phyloP scores from a whole-genome alignment of 2,888 invertebrate species.

The Caenorhabditis auriculariae region DNA sequence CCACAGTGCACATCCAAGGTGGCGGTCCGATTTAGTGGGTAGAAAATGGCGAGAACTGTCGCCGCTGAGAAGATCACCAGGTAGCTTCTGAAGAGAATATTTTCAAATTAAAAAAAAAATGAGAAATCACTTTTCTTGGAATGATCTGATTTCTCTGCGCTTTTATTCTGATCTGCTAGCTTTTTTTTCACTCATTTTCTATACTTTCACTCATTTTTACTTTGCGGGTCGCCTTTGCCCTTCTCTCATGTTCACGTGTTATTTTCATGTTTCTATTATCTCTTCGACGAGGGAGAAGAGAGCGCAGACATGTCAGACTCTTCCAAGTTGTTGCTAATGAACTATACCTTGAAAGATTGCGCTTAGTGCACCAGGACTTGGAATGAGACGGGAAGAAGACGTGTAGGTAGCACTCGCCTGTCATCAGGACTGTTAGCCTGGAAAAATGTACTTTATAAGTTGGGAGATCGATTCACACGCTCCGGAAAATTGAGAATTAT shows the following conservation, averaged over 20 bases:
- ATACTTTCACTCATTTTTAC: too few species aligned
- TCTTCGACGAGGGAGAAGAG: too few species aligned
- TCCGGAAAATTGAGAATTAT: neutral
- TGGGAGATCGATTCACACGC: neutral
- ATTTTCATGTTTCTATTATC: neutral
- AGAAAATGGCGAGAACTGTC: conserved; percentile 46
- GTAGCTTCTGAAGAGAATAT: conserved; percentile 19
- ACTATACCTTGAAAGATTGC: conserved; percentile 40
- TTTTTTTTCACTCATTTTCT: too few species aligned
- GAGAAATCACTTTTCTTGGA: too few species aligned
- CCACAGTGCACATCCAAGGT: conserved; percentile 33
- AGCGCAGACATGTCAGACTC: too few species aligned
- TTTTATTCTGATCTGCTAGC: too few species aligned
- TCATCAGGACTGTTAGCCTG: conserved; percentile 58
- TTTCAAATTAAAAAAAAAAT: too few species aligned
- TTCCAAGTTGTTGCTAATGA: too few species aligned
- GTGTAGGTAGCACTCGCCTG: conserved; percentile 56
- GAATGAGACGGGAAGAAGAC: conserved; percentile 55
- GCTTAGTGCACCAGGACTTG: conserved; percentile 51
- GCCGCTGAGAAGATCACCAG: conserved; percentile 29
- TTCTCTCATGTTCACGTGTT: too few species aligned
- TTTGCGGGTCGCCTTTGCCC: too few species aligned
- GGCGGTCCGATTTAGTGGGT: conserved; percentile 50
- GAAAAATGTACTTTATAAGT: neutral
- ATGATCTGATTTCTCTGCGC: too few species aligned